These are phyloP conservation scores for Engraulis encrasicolus DNA, from an alignment of 2,113 vertebrate species.

Conservation along the genomic window DNA sequence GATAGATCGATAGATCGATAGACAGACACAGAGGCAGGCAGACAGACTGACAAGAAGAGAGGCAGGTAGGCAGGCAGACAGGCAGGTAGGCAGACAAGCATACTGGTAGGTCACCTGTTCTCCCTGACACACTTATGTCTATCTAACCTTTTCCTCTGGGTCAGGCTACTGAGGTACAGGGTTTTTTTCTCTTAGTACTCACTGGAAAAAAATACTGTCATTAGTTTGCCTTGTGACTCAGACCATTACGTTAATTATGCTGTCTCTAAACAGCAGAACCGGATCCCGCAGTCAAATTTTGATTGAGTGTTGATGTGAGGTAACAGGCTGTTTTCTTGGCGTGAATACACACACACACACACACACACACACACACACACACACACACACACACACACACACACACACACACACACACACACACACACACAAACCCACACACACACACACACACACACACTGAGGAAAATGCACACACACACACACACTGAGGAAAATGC, in stretches of 20 bases:
- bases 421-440: constrained; percentile 35
- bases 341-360: not conserved
- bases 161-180: too few relatives aligned
- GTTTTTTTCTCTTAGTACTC: too few relatives aligned
- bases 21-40: constrained; percentile 21
- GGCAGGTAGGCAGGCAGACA: constrained; percentile 29
- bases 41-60: constrained; percentile 25
- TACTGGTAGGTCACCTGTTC: too few relatives aligned
- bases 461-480: too few relatives aligned
- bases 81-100: not conserved
- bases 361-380: not conserved
- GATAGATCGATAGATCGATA: not conserved
- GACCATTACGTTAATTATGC: not conserved
- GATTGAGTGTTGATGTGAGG: not conserved
- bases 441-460: not conserved
- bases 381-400: not conserved
- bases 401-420: constrained; percentile 29
- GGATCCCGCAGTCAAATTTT: not conserved
- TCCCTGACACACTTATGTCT: too few relatives aligned
- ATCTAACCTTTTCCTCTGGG: too few relatives aligned
- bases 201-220: too few relatives aligned
- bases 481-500: not conserved
- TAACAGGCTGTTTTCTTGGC: not conserved
- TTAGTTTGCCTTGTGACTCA: not conserved
- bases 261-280: not conserved